phyloP scores from a whole-genome alignment of 1,140 invertebrate species.

The Sminthurides bifidus region DNA sequence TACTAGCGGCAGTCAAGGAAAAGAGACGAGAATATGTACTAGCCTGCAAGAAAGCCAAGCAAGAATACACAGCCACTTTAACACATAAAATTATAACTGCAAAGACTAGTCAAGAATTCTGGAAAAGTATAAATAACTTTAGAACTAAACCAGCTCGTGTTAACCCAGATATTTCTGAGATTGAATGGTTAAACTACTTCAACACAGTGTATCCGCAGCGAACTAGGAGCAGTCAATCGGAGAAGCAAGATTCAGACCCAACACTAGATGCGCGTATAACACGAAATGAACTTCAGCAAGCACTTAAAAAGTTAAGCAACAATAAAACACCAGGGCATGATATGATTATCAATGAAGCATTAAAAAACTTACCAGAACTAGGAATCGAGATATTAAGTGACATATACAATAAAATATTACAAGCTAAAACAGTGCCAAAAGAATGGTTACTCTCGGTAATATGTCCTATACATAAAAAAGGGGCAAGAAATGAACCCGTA shows the following conservation, averaged over 20 bases:
- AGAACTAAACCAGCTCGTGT: too few relatives aligned
- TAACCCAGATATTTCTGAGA: too few relatives aligned
- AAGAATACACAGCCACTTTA: too few relatives aligned
- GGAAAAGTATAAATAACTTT: too few relatives aligned
- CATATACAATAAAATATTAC: background rate
- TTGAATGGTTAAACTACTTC: too few relatives aligned
- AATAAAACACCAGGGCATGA: constrained; percentile 6
- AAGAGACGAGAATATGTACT: too few relatives aligned
- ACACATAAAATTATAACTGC: too few relatives aligned
- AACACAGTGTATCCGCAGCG: background rate
- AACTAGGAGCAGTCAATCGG: too few relatives aligned
- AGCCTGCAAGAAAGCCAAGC: too few relatives aligned
- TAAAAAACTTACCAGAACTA: background rate
- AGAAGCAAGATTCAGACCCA: too few relatives aligned
- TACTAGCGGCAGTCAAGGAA: too few relatives aligned
- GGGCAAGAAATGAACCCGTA: background rate
- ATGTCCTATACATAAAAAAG: constrained; percentile 11
- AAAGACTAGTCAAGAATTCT: too few relatives aligned
- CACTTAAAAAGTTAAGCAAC: background rate
- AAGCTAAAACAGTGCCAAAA: background rate
- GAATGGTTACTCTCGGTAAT: background rate
- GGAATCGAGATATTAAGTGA: background rate
- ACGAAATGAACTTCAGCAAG: background rate
- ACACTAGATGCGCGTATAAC: background rate
- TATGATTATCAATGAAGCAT: constrained; percentile 12